phyloP scores from a whole-genome alignment of 1,140 invertebrate genomes.

The Drosophila obscura region DNA sequence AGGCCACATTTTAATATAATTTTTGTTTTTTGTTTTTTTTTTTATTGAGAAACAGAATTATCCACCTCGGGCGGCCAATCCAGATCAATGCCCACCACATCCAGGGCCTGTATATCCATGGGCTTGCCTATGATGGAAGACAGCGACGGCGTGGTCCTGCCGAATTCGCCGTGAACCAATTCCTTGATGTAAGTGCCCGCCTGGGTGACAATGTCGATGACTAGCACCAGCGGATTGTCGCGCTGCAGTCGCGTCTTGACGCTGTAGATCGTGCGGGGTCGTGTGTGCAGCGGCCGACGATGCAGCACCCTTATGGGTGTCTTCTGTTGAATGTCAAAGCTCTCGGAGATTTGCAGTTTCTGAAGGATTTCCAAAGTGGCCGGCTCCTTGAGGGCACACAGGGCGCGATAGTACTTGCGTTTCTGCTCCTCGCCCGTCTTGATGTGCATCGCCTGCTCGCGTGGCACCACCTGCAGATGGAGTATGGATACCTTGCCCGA shows the following conservation, averaged over 20 bases:
- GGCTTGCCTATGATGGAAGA: conserved; percentile 86
- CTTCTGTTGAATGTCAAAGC: conserved; percentile 88
- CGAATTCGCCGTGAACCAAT: conserved; percentile 97
- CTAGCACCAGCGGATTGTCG: conserved; percentile 86
- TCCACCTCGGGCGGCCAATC: conserved; percentile 86
- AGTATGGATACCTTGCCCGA: conserved; percentile 87
- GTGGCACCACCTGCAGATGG: conserved; percentile 88
- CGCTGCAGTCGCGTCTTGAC: conserved; percentile 85
- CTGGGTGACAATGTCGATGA: conserved; percentile 91
- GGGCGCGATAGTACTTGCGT: conserved; percentile 92
- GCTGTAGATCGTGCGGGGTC: conserved; percentile 87
- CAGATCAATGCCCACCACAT: conserved; percentile 88
- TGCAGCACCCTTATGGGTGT: conserved; percentile 95
- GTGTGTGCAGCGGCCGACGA: conserved; percentile 88
- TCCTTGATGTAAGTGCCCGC: conserved; percentile 99
- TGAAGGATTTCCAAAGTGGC: conserved; percentile 85
- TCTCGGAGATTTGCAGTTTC: conserved; percentile 85
- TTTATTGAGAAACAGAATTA: conserved; percentile 55
- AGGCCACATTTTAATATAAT: background rate
- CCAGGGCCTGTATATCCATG: conserved; percentile 90
- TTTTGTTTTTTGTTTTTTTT: no score
- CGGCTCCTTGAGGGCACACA: conserved; percentile 86
- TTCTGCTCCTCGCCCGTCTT: conserved; percentile 95
- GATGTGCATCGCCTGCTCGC: conserved; percentile 88
- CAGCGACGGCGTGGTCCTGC: conserved; percentile 90